Evolutionary conservation across 2,113 vertebrate species (phyloP), one percentile per base, ranked within the genome.

Genomic region (Pardalotus punctatus): DNA sequence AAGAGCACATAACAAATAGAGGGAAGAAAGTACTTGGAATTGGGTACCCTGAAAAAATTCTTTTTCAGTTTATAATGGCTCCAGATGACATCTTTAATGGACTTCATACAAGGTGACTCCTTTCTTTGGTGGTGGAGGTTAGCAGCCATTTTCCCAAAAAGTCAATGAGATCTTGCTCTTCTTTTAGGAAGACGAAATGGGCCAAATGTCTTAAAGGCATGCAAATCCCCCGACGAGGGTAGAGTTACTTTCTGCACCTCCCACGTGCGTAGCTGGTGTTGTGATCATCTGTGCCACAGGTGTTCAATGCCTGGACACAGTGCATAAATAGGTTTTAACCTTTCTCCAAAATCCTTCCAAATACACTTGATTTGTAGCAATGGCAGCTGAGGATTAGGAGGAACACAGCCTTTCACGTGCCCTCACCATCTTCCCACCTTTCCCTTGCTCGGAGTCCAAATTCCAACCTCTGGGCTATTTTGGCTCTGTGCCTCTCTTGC

Each of bases 361-460:
- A 95, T 93, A 66, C 38, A n/a, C 88, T 95, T 95, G 94, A 90
- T 95, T 96, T 92, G 93, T 93, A 77, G 86, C 84, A 89, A 94
- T 57, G 81, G 90, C 94, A 96, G 90, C 95, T 96, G 96, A 62
- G 86, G 90, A 96, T 93, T 94, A 96, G 81, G 76, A 74, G 33
- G 57, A 94, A 57, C n/a, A 31, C 18, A 33, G 76, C 54, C 65
- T 95, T 97, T 90, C 60, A 40, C 62, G 27, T 56, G 18, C 42
- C 90, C 1, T 11, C 16, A 29, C 50, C 21, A 3, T 74, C 35
- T 81, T 83, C 33, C 80, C 42, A 91, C 51, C 22, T 86, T 92
- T 94, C 54, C 35, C n/a, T 83, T 50, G 38, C 57, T 84, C 67
- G 53, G 64, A 84, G 72, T 65, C 80, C 61, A 62, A 54, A 95